phyloP scores from a whole-genome alignment of 2,888 invertebrate species.

The Andrena minutula region DNA sequence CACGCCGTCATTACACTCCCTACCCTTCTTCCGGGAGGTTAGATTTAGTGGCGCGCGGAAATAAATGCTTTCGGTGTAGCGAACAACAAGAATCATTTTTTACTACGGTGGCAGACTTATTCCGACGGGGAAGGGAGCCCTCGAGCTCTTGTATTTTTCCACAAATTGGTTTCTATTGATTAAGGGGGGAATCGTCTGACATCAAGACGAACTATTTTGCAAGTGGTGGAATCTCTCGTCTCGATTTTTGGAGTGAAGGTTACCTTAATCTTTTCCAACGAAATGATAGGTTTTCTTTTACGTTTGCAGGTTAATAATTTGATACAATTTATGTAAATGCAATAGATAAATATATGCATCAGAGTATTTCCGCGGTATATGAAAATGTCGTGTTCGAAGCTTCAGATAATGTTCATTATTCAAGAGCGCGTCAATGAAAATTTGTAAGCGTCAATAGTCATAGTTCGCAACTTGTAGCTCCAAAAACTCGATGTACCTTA shows the following conservation, averaged over 20 bases:
- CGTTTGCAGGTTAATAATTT: too few relatives aligned
- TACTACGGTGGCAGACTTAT: conserved; percentile 64
- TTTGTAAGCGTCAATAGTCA: conserved; percentile 5
- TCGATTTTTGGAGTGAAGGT: neutral
- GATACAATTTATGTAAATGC: conserved; percentile 16
- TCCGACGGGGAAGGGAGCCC: conserved; percentile 27
- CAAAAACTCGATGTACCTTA: neutral
- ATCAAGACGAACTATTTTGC: neutral
- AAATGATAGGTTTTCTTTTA: too few relatives aligned
- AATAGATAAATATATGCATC: conserved; percentile 11
- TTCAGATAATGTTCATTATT: conserved; percentile 11
- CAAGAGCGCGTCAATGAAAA: conserved; percentile 2
- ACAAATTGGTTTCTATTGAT: conserved; percentile 36
- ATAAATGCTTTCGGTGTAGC: conserved; percentile 66
- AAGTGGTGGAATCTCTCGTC: conserved; percentile 9
- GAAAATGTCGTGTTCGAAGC: conserved; percentile 26
- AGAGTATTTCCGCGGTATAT: conserved; percentile 8
- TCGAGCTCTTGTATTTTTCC: conserved; percentile 34
- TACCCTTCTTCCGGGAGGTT: conserved; percentile 49
- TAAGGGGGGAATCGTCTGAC: conserved; percentile 3
- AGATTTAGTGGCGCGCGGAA: conserved; percentile 65
- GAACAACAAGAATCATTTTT: conserved; percentile 73
- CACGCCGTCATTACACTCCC: conserved; percentile 57
- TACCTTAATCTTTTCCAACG: neutral
- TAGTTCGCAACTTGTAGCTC: neutral